phyloP scores from a whole-genome alignment of 2,113 vertebrate genomes.

The Oophaga pumilio region DNA sequence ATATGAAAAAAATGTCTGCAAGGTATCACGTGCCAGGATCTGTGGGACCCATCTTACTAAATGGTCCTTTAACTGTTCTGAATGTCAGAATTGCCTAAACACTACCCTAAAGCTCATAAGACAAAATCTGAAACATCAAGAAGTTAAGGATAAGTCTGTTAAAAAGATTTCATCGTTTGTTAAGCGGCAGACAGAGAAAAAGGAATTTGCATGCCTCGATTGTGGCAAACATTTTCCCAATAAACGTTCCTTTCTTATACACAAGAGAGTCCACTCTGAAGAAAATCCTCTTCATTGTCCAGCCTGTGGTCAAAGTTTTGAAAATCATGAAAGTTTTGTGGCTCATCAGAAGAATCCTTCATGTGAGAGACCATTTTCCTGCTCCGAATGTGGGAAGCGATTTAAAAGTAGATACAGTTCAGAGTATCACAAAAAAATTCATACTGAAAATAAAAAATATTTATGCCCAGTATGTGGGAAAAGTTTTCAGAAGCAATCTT shows the following conservation, averaged over 20 bases:
- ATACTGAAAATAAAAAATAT: background rate
- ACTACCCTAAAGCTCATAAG: background rate
- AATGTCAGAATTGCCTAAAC: conserved; percentile 15
- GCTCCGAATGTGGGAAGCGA: background rate
- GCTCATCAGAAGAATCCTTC: background rate
- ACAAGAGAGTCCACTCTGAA: background rate
- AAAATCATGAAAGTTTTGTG: background rate
- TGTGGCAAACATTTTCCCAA: conserved; percentile 1
- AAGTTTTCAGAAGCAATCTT: background rate
- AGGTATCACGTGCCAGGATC: background rate
- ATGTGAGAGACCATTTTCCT: background rate
- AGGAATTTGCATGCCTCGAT: background rate
- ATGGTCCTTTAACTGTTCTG: background rate
- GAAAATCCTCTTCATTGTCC: background rate
- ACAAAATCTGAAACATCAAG: background rate
- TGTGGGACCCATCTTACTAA: conserved; percentile 1
- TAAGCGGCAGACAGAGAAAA: background rate
- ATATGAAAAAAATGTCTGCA: background rate
- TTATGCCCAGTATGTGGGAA: background rate
- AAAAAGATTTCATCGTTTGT: background rate
- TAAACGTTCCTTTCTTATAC: background rate
- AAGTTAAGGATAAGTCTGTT: background rate
- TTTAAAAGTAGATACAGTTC: background rate
- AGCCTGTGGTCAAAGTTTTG: background rate
- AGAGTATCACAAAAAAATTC: conserved; percentile 5